These are phyloP conservation scores for Drosophila murphyi DNA, from an alignment of 1,140 invertebrate genomes.

Conservation along the genomic window DNA sequence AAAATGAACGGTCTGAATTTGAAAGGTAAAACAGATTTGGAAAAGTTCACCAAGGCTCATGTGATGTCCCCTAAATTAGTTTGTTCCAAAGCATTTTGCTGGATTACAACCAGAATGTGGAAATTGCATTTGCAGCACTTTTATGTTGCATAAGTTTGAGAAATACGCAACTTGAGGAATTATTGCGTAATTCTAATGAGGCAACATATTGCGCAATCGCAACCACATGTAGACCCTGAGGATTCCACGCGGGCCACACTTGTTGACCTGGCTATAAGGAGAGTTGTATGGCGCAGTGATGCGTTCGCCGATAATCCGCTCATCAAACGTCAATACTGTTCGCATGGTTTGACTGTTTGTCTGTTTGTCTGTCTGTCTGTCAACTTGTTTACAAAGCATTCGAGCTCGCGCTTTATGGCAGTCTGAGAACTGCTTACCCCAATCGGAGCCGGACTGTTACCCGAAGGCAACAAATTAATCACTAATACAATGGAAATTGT, in stretches of 20 bases:
- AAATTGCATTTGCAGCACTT: neutral
- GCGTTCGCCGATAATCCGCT: conserved; percentile 68
- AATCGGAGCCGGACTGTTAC: conserved; percentile 19
- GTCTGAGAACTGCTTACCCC: conserved; percentile 13
- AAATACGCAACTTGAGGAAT: neutral
- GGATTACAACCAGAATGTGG: neutral
- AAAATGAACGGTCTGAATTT: conserved; percentile 2
- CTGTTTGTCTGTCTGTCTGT: conserved; percentile 63
- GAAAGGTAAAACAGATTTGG: neutral
- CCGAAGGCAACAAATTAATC: conserved; percentile 77
- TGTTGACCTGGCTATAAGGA: conserved; percentile 47
- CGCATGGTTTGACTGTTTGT: conserved; percentile 27
- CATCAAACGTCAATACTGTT: conserved; percentile 76
- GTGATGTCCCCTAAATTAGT: neutral
- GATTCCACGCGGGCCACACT: conserved; percentile 50
- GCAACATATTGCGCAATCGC: conserved; percentile 16
- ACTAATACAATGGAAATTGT: conserved; percentile 78
- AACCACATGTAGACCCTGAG: neutral
- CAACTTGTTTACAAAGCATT: conserved; percentile 78
- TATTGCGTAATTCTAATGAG: neutral
- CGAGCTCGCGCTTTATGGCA: conserved; percentile 12
- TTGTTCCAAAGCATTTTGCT: neutral
- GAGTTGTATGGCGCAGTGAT: neutral
- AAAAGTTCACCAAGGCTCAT: neutral
- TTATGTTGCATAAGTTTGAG: neutral